phyloP scores from a whole-genome alignment of 35 echinoderm and acorn worm species.

The Heliocidaris tuberculata region DNA sequence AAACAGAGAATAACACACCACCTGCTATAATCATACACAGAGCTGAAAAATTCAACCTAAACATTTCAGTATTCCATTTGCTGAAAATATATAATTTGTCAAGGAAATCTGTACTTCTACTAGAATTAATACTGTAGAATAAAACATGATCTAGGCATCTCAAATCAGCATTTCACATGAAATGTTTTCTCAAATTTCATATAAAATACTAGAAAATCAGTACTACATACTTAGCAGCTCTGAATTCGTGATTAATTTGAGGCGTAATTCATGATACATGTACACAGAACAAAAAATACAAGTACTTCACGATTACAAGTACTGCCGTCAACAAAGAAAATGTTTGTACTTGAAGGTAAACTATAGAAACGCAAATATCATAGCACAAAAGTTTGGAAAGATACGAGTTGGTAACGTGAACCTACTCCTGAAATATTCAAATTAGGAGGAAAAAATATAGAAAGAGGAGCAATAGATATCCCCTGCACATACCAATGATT shows the following conservation, averaged over 20 bases:
- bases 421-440: background rate
- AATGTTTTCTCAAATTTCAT: background rate
- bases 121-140: background rate
- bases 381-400: background rate
- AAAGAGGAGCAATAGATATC: background rate
- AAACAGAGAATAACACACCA: background rate
- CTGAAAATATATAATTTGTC: background rate
- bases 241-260: background rate
- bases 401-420: background rate
- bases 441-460: background rate
- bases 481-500: background rate
- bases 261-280: background rate
- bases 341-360: background rate
- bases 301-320: background rate
- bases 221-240: background rate
- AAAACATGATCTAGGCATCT: background rate
- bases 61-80: background rate
- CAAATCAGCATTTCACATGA: background rate
- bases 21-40: background rate
- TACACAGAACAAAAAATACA: background rate
- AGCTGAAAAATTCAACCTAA: background rate
- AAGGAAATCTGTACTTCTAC: no score
- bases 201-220: background rate
- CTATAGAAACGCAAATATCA: background rate
- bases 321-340: background rate